Evolutionary conservation across 2,113 vertebrate species (phyloP), one percentile per base, ranked within the genome.

Genomic region (Onychostruthus taczanowskii): DNA sequence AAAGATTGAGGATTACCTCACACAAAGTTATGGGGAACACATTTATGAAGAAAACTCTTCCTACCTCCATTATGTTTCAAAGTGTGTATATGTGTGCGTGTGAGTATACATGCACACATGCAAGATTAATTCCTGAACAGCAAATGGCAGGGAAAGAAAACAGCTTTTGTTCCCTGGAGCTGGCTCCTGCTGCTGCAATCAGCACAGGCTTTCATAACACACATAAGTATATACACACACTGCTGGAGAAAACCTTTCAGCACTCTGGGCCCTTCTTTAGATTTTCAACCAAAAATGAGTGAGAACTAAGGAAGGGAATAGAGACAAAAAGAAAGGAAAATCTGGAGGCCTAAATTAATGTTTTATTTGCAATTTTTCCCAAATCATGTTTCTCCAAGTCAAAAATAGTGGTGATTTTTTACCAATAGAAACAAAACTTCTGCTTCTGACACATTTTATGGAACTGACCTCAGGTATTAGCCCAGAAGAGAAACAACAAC

Each of bases 111-210:
- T 9, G 2, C 37, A 87, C 10, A 8, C 55, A 79, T 24, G 31
- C 46, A 93, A 94, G 84, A 94, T 92, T 91, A 94, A 95, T 89
- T 94, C 85, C 89, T 94, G 87, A 94, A 76, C 55, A 84, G 82
- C 61, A 89, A 94, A 76, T 80, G 74, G 56, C 66, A 91, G 47
- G 41, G 69, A 90, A 67, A 89, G 53, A 96, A 93, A 94, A 83
- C 83, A 92, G 85, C 69, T 94, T 95, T 96, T 97, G 95, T 94
- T 91, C 87, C 89, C 91, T 94, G 78, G 94, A 94, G 89, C 86
- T 92, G 53, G 39, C 76, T 96, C 96, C 95, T 95, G 96, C 96
- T 97, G 96, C 67, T 95, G 89, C 92, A 97, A 96, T 97, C 95
- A 97, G 85, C 10, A 2, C 81, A 91, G 91, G 80, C 81, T 97